Conservation (phyloP, 2,113 vertebrate species). For the Budorcas taxicolor region DNA sequence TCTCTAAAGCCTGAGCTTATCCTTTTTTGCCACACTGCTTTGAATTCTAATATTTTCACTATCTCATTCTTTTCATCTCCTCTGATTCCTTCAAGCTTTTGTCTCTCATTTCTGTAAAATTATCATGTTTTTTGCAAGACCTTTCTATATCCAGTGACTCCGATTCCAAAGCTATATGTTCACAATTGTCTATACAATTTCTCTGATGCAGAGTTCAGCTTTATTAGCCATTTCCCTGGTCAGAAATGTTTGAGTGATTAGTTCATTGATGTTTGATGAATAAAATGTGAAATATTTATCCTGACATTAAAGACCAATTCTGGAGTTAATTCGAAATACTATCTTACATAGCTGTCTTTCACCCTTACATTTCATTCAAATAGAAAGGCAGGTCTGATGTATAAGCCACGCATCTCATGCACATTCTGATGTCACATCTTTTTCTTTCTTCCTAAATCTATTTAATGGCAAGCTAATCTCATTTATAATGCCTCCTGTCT, state of each 20-base stretch:
- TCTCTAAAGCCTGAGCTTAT: not conserved
- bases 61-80: not conserved
- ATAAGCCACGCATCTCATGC: rapidly evolving
- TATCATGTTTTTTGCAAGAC: not conserved
- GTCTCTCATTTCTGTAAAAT: not conserved
- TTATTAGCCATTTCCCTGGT: not conserved
- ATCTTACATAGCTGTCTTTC: not conserved
- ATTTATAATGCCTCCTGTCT: not conserved
- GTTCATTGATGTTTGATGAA: not conserved
- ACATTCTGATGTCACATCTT: not conserved
- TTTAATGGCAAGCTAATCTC: not conserved
- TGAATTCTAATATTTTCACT: not conserved
- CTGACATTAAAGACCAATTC: not conserved
- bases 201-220: not conserved
- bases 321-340: not conserved
- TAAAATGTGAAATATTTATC: not conserved
- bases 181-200: not conserved
- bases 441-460: not conserved
- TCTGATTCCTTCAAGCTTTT: not conserved
- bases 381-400: not conserved
- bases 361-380: not conserved
- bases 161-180: not conserved
- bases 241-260: not conserved
- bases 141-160: not conserved
- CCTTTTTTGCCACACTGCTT: not conserved